These are phyloP conservation scores for Drosophila ercepeae DNA, from an alignment of 1,140 invertebrate genomes.

Conservation along the genomic window DNA sequence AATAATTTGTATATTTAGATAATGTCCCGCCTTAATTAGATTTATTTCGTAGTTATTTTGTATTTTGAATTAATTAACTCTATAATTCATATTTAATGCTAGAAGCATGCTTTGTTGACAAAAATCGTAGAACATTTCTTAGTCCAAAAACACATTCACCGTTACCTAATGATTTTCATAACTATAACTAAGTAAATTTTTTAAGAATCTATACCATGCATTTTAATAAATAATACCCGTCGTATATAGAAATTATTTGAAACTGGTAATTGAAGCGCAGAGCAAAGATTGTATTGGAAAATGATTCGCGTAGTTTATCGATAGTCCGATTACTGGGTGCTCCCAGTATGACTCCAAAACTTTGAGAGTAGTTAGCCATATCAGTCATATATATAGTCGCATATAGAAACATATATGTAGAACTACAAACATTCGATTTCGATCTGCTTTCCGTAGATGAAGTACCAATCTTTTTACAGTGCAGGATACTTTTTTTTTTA, in stretches of 20 bases:
- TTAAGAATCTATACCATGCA: background rate
- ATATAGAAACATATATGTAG: background rate
- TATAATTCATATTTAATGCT: background rate
- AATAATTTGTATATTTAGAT: constrained; percentile 16
- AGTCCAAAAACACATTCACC: constrained; percentile 40
- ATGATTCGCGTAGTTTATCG: constrained; percentile 52
- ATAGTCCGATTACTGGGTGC: too few relatives aligned
- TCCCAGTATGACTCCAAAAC: too few relatives aligned
- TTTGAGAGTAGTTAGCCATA: constrained; percentile 5
- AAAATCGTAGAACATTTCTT: constrained; percentile 40
- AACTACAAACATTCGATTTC: background rate
- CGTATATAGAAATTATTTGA: constrained; percentile 21
- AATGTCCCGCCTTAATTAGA: background rate
- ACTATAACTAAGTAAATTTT: constrained; percentile 10
- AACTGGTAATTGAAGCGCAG: constrained; percentile 38
- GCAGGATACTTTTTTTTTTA: background rate
- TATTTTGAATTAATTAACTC: constrained; percentile 14
- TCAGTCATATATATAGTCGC: background rate
- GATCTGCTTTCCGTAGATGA: background rate
- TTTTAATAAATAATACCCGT: background rate
- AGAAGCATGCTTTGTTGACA: constrained; percentile 35
- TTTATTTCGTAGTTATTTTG: constrained; percentile 35
- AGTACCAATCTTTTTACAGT: background rate
- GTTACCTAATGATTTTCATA: constrained; percentile 43
- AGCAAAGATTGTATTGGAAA: constrained; percentile 74